Evolutionary conservation across 2,888 invertebrate species (phyloP), one percentile per base, ranked within the genome.

Genomic region (Elegia similella): DNA sequence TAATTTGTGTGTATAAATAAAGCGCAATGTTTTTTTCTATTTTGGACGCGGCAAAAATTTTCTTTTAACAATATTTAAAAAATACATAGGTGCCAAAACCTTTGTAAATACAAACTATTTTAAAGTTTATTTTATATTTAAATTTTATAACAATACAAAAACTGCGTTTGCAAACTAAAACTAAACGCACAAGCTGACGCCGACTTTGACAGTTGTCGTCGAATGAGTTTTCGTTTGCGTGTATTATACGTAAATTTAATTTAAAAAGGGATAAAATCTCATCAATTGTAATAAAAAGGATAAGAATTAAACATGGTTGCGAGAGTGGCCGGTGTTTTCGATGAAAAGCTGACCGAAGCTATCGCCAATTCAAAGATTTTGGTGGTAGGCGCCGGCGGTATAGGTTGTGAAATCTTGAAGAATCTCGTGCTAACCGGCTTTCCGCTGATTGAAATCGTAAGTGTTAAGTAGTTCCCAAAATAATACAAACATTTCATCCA

Each of bases 371-470:
- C 95, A 10, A 97, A 96, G 88, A 89, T 98, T 53, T 91, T 98
- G 62, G 95, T 98, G 13, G 97, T 98, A 29, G 99, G 99, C 56
- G 99, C 99, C 72, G 99, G 99, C 65, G 99, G 99, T 59, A 99
- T 99, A 75, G 99, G 99, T 64, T 99, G 99, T 91, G 99, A 99
- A 91, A 94, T 99, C 67, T 91, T 99, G 42, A 99, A 99, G 86
- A 98, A 99, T 92, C 94, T 99, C 65, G 98, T 98, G 34, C 92
- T 99, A 52, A 96, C 97, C 64, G 99, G 99, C 63, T 99, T 99
- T 81, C 93, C 94, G 43, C 93, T 98, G 68, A 98, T 99, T 71
- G 97, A 98, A 92, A 96, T 99, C 76, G 99, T 99, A 93, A 92
- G 96, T 93, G 62, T 57, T 66, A 15, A 55, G 57, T 44, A 47